Percentiles rank a stretch among this genome's conserved stretches.
These are phyloP conservation scores for Empis stercorea DNA, from an alignment of 2,888 invertebrate genomes.

Conservation along the genomic window DNA sequence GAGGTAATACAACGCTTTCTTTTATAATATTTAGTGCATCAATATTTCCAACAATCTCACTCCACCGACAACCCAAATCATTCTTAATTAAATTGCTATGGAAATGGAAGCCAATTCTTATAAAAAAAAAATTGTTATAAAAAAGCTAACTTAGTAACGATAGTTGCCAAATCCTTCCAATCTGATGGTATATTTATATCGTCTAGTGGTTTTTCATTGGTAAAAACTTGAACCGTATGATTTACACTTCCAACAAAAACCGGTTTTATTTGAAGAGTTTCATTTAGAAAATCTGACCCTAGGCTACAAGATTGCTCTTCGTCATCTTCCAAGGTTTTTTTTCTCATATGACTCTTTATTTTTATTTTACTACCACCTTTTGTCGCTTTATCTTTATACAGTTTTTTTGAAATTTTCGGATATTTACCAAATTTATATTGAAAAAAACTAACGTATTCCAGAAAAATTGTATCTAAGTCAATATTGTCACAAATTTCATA, in stretches of 20 bases:
- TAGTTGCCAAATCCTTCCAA: constrained; percentile 50
- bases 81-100: constrained; percentile 37
- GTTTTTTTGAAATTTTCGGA: constrained; percentile 60
- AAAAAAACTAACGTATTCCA: constrained; percentile 82
- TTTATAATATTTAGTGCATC: constrained; percentile 63
- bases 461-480: constrained; percentile 73
- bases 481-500: constrained; percentile 81
- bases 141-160: constrained; percentile 33
- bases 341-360: neutral
- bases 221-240: constrained; percentile 8
- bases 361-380: constrained; percentile 2
- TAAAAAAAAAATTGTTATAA: neutral
- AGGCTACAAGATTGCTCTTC: constrained; percentile 3
- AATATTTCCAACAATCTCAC: constrained; percentile 65
- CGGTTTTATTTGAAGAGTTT: constrained; percentile 11
- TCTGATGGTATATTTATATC: constrained; percentile 36
- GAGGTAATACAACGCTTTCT: constrained; percentile 76
- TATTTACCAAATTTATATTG: constrained; percentile 73
- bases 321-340: neutral
- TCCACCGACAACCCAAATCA: constrained; percentile 61
- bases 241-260: constrained; percentile 9
- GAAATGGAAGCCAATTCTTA: too few relatives aligned
- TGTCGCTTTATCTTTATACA: constrained; percentile 9
- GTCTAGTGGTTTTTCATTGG: neutral
- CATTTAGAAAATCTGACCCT: neutral